phyloP scores from a whole-genome alignment of 35 echinoderm and acorn worm genomes.

The Acanthaster planci region DNA sequence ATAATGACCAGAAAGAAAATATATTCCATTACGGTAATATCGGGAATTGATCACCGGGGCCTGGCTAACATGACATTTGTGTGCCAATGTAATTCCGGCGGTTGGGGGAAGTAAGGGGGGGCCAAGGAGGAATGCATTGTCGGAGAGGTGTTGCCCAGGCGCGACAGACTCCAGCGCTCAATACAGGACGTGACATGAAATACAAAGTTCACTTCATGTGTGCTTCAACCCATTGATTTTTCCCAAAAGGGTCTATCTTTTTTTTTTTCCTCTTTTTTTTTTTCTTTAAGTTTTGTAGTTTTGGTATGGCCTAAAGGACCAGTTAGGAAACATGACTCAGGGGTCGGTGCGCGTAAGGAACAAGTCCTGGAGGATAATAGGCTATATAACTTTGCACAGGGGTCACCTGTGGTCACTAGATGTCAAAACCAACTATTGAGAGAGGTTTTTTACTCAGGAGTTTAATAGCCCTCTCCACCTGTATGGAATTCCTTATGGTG shows the following conservation, averaged over 20 bases:
- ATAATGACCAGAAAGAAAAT: constrained; percentile 27
- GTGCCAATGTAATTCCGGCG: constrained; percentile 18
- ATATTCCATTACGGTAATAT: constrained; percentile 29
- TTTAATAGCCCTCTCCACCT: constrained; percentile 19
- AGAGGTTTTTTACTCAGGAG: neutral
- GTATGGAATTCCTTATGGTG: neutral
- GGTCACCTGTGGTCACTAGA: constrained; percentile 13
- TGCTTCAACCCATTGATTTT: constrained; percentile 1
- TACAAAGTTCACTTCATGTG: constrained; percentile 13
- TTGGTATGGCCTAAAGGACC: too few species aligned
- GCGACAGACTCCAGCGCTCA: neutral
- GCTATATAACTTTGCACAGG: neutral
- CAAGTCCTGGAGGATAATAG: neutral
- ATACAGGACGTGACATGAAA: constrained; percentile 26
- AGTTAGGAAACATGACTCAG: constrained; percentile 1
- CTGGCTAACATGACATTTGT: constrained; percentile 6
- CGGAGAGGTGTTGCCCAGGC: neutral
- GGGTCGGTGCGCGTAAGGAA: neutral
- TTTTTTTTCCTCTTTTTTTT: neutral
- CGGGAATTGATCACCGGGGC: neutral
- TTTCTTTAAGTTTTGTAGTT: too few species aligned
- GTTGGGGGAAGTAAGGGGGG: too few species aligned
- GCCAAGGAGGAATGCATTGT: neutral
- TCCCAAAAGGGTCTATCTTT: neutral
- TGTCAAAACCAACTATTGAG: constrained; percentile 28